Base-by-base conservation (phyloP, 2,113 vertebrate species). In the Heliornis fulica region DNA sequence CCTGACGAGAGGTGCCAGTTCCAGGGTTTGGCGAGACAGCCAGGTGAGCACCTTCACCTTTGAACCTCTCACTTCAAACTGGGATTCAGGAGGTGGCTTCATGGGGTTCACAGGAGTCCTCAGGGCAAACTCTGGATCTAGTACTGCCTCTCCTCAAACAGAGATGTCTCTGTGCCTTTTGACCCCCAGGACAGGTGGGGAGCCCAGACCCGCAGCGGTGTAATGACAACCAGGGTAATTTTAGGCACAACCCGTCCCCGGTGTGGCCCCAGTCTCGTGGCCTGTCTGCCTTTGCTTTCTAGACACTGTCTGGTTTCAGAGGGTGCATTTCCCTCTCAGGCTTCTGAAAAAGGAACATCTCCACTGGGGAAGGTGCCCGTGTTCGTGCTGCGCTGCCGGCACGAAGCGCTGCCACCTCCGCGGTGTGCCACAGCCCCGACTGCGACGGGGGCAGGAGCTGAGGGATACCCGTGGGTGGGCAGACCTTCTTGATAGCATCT, bases 1-100 rank as follows among this genome's bases (percentile, higher is more conserved):
- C 92, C 98, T 3, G 97, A 97, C 0, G 98, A 99, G 92, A 98
- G 97, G 83, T 92, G 95, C 53, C 53, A 43, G 29, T 99, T 98
- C 94, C 92, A 38, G 0, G 98, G 98, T 19, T 79, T 99, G 91
- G 95, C 97, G 0, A 31, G 40, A 38, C 97, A 96, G 13, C 95
- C 72, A 16, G 98, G 99, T 99, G 94, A 98, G 98, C n/a, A n/a
- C 17, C 34, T 28, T 31, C 0, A 0, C 11, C 64, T 41, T 26
- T 40, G 68, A 74, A 57, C 28, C 21, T 53, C 38, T 29, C 48
- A 0, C 0, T 41, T 46, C 83, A 75, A 22, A 18, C 19, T 2
- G 0, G 11, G 31, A 40, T 41, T 23, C 3, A 2, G 56, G 65
- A 60, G 43, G 3, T 88, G 34, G 13, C 28, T 38, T 69, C 40